Conservation (phyloP, 2,113 vertebrate genomes). For the Erpornis zantholeuca region DNA sequence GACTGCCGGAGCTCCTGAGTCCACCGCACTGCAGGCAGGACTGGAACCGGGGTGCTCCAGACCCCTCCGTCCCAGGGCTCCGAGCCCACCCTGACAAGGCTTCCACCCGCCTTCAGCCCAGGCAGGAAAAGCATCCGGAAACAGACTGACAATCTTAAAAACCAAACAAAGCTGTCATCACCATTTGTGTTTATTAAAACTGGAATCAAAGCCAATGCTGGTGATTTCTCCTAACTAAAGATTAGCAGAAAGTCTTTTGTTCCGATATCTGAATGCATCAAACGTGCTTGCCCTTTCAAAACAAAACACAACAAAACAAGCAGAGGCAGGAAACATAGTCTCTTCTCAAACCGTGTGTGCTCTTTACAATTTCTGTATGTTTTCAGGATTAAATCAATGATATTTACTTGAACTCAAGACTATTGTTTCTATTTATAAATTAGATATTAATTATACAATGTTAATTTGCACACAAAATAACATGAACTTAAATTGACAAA, state of each 20-base stretch:
- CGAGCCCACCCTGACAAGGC: not conserved
- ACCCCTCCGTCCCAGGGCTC: not conserved
- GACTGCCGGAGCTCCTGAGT: not conserved
- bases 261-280: not conserved
- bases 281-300: not conserved
- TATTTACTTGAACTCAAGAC: not conserved
- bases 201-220: constrained; percentile 5
- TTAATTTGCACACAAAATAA: not conserved
- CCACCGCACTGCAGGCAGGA: not conserved
- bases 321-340: not conserved
- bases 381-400: not conserved
- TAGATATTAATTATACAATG: not conserved
- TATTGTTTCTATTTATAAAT: not conserved
- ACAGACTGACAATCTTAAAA: not conserved
- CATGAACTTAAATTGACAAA: not conserved
- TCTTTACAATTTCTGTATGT: not conserved
- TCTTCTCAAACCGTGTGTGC: not conserved
- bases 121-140: not conserved
- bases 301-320: not conserved
- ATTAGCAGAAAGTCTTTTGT: not conserved
- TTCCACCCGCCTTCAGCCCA: not conserved
- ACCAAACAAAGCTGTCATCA: constrained; percentile 1
- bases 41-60: not conserved
- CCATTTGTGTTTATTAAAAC: constrained; percentile 25
- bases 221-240: not conserved